Conservation (phyloP, 2,888 invertebrate species). For the Lepetodrilus schrolli region DNA sequence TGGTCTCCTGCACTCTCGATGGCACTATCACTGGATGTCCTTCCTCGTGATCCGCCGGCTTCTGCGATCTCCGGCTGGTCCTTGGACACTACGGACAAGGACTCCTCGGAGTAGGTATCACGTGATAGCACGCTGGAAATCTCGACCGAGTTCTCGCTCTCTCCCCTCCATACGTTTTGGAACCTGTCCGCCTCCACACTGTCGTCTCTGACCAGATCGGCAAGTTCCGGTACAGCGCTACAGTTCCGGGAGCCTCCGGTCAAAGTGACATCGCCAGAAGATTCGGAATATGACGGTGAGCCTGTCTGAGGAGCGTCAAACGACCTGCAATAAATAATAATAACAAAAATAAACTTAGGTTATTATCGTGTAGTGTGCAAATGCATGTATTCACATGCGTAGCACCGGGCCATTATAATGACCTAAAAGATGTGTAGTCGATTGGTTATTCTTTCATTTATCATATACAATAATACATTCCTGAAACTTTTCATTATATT, state of each 20-base stretch:
- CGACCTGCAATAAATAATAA: too few species aligned
- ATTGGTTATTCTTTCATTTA: too few species aligned
- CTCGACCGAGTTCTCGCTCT: slow-evolving; percentile 24
- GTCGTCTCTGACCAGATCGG: neutral
- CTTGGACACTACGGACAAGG: slow-evolving; percentile 9
- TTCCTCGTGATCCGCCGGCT: neutral
- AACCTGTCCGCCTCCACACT: slow-evolving; percentile 1
- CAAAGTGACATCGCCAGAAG: slow-evolving; percentile 16
- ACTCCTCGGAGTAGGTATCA: slow-evolving; percentile 4
- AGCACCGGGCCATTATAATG: too few species aligned
- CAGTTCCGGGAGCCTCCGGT: neutral
- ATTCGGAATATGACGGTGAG: neutral
- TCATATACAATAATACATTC: too few species aligned
- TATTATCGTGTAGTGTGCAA: too few species aligned
- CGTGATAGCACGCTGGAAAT: slow-evolving; percentile 24
- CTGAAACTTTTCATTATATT: too few species aligned
- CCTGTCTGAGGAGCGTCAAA: too few species aligned
- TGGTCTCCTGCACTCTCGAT: slow-evolving; percentile 13
- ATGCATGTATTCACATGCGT: too few species aligned
- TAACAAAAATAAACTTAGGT: too few species aligned
- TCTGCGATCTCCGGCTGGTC: neutral
- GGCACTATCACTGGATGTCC: slow-evolving; percentile 7
- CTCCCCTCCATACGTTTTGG: slow-evolving; percentile 22
- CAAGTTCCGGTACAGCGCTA: slow-evolving; percentile 21
- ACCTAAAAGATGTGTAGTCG: too few species aligned